A percentile compares a stretch with the other conserved stretches of the same genome.
Conservation (phyloP, 2,888 invertebrate genomes). For the Lycocerus yunnanus region DNA sequence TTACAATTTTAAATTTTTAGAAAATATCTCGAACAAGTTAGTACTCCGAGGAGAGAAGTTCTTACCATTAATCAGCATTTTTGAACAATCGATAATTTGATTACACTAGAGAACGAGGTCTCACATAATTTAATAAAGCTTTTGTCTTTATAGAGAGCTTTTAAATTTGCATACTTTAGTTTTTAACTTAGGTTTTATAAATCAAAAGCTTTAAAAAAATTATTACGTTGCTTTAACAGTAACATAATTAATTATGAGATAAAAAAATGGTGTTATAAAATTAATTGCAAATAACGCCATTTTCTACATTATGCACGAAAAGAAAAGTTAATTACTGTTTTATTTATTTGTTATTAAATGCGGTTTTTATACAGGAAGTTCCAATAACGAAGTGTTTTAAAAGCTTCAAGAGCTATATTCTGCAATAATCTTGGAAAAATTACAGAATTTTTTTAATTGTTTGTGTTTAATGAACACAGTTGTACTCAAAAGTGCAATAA, state of each 20-base stretch:
- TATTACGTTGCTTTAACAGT: not conserved
- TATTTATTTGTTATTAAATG: not conserved
- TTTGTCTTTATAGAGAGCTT: not conserved
- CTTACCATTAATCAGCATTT: slow-evolving; percentile 1
- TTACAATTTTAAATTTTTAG: not conserved
- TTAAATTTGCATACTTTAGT: not conserved
- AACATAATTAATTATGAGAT: not conserved
- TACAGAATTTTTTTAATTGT: not conserved
- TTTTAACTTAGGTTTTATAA: not conserved
- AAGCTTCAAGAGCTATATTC: too few relatives aligned
- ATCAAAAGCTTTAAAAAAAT: not conserved
- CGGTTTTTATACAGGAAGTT: too few relatives aligned
- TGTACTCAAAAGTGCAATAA: not conserved
- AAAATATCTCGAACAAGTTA: not conserved
- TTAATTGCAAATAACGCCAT: not conserved
- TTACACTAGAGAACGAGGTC: not conserved
- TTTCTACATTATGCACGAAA: not conserved
- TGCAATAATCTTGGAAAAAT: not conserved
- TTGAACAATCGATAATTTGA: not conserved
- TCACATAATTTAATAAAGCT: not conserved
- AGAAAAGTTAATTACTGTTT: not conserved
- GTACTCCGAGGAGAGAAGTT: not conserved
- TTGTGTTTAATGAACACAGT: not conserved
- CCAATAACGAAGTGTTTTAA: too few relatives aligned
- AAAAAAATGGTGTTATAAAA: not conserved